Conservation (phyloP, 2,888 invertebrate species). For the Pecten maximus region DNA sequence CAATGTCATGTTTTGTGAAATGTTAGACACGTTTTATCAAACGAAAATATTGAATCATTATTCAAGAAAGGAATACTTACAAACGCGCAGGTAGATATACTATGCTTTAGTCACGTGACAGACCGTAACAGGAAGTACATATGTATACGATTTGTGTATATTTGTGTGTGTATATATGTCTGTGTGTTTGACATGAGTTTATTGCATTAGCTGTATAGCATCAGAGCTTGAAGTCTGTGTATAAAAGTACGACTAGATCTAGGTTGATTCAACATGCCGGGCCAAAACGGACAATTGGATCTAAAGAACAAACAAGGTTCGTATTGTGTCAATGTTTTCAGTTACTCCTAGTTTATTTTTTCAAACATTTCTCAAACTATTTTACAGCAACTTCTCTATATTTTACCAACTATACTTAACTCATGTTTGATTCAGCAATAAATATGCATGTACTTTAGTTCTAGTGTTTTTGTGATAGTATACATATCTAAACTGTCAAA, state of each 20-base stretch:
- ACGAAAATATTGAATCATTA: neutral
- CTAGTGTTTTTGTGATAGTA: no score
- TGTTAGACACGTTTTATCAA: neutral
- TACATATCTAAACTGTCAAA: no score
- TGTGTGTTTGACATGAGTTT: slow-evolving; percentile 6
- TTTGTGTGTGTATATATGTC: slow-evolving; percentile 4
- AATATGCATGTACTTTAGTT: no score
- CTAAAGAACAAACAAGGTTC: neutral
- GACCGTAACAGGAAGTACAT: neutral
- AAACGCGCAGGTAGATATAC: neutral
- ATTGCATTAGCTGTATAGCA: slow-evolving; percentile 14
- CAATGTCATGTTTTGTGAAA: no score
- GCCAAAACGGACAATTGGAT: slow-evolving; percentile 13
- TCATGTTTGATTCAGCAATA: no score
- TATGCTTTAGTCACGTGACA: neutral
- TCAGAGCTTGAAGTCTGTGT: neutral
- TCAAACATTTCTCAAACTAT: neutral
- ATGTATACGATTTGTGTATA: neutral
- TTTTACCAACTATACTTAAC: no score
- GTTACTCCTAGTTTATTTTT: neutral
- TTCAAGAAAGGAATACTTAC: neutral
- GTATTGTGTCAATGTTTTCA: neutral
- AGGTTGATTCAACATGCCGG: neutral
- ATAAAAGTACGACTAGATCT: neutral
- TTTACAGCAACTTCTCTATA: no score